Conservation (phyloP, 2,113 vertebrate species). For the Carlito syrichta region DNA sequence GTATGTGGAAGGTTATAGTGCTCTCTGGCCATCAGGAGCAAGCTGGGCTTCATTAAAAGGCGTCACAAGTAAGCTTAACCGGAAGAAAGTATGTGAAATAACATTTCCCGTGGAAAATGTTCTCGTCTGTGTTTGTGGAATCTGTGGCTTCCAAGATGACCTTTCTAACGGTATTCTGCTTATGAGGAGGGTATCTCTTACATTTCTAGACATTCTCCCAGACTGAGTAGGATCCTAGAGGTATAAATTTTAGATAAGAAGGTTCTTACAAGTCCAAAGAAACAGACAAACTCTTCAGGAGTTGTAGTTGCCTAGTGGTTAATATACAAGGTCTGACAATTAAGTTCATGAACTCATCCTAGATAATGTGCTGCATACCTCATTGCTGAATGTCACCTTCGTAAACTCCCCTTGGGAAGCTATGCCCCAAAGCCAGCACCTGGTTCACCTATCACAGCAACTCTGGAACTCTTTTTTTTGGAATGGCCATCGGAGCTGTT, state of each 20-base stretch:
- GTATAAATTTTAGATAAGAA: background rate
- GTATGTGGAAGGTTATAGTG: background rate
- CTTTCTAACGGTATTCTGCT: background rate
- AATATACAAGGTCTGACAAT: too few relatives aligned
- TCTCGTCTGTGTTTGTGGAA: background rate
- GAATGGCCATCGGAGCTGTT: too few relatives aligned
- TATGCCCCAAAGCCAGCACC: too few relatives aligned
- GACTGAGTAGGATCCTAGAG: background rate
- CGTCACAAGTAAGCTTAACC: background rate
- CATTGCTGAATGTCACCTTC: too few relatives aligned
- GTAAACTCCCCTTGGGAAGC: too few relatives aligned
- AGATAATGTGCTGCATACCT: too few relatives aligned
- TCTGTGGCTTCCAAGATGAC: background rate
- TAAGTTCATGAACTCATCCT: too few relatives aligned
- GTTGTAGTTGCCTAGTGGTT: background rate
- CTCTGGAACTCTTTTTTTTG: too few relatives aligned
- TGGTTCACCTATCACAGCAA: too few relatives aligned
- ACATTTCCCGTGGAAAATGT: background rate
- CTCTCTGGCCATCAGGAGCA: background rate
- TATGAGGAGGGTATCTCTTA: background rate
- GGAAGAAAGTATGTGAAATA: background rate
- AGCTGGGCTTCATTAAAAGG: background rate
- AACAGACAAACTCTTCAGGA: background rate
- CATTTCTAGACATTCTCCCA: background rate
- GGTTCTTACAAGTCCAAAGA: background rate